Conservation (phyloP, 2,888 invertebrate genomes). For the Eretmocerus hayati region DNA sequence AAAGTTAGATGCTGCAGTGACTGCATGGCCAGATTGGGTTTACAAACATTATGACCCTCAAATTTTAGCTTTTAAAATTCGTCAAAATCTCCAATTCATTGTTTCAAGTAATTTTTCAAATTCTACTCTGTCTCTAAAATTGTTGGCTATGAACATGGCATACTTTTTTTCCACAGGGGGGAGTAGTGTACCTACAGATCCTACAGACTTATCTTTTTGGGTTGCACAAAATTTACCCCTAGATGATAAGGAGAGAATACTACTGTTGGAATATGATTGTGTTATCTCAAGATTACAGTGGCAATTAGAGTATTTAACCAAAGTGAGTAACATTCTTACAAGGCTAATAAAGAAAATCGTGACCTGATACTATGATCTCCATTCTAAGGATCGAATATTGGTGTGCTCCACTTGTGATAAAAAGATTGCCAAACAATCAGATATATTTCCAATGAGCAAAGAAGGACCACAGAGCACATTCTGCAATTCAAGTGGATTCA, state of each 20-base stretch:
- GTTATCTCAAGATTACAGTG: conserved; percentile 60
- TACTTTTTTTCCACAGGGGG: conserved; percentile 42
- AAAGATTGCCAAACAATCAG: conserved; percentile 56
- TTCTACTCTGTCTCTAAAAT: too few relatives aligned
- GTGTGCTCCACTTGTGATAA: conserved; percentile 49
- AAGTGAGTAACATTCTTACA: conserved; percentile 38
- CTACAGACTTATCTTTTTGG: conserved; percentile 71
- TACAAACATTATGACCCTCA: conserved; percentile 58
- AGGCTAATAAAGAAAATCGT: neutral
- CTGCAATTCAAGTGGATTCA: conserved; percentile 70
- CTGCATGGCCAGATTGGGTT: conserved; percentile 62
- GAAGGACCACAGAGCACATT: conserved; percentile 75
- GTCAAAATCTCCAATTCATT: conserved; percentile 36
- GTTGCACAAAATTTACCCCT: conserved; percentile 70
- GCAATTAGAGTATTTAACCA: conserved; percentile 50
- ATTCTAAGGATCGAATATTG: conserved; percentile 41
- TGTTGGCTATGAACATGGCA: too few relatives aligned
- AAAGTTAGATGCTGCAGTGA: conserved; percentile 49
- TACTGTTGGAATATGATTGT: conserved; percentile 60
- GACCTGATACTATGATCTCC: neutral
- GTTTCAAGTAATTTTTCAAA: conserved; percentile 34
- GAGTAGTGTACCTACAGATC: conserved; percentile 56
- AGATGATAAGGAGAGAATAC: conserved; percentile 56
- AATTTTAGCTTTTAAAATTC: conserved; percentile 45
- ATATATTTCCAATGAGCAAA: conserved; percentile 74